Evolutionary conservation across 2,888 invertebrate species (phyloP), one percentile per base, ranked within the genome.

Genomic region (Punctoribates punctum): DNA sequence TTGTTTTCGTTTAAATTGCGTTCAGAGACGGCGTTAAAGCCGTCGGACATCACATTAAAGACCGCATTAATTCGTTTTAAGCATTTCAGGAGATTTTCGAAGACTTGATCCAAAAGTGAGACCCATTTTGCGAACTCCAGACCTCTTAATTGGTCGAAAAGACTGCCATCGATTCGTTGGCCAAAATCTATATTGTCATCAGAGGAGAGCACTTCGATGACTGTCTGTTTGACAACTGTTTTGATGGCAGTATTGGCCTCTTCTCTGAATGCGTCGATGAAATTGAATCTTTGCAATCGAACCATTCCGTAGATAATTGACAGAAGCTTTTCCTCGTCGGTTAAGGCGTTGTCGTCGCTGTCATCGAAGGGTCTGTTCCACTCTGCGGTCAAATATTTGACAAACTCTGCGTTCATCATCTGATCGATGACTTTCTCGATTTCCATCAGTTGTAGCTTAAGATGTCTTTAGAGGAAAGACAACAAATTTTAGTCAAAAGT

Each of bases 371-470:
- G 93, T 81, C 96, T 87, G 85, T 94, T 95, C 27, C 99, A 87
- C 85, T 98, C 97, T 20, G 91, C 89, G 4, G 95, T 92, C 74
- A 95, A 90, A 84, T 94, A 93, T 80, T 92, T 89, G 82, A 93
- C 91, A 84, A 98, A 96, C 84, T 99, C 99, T 75, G 93, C 93
- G 78, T 91, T 91, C 80, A 99, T 88, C 95, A 99, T 96, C 86
- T 94, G 95, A 83, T 96, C 96, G 80, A 99, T 97, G 25, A 97
- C 87, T 82, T 92, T 90, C 82, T 94, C 92, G 90, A 98, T 93
- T 87, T 99, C 99, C 78, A 90, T 91, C 74, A 99, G 87, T 84
- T 99, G 98, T 77, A 95, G 94, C 77, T 96, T 93, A 78, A 99
- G 86, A 86, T 99, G 96, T 81, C 97, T 90, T 83, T 75, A 70